Evolutionary conservation across 2,797 vertebrate genomes (phyloP), one percentile per base, ranked within the genome.

Genomic region (Xyrichtys novacula): DNA sequence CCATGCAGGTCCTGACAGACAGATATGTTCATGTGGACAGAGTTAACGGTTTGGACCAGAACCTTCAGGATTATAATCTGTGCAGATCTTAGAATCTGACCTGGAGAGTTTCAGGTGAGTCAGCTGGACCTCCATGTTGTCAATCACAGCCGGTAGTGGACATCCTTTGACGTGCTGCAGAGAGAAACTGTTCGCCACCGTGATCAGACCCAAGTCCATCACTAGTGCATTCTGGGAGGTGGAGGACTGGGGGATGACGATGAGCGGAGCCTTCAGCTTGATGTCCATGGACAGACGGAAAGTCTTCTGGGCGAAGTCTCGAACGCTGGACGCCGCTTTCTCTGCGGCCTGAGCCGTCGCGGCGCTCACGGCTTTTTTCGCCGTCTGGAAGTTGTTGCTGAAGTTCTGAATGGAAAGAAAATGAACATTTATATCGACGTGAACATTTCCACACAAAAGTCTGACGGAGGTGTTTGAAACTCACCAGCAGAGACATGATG

Each of bases 341-440:
- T 97, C 97, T 0, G 98, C 97, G 1, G 97, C 98, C 65, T 98
- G 96, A 20, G 88, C 95, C 0, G 97, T 98, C 0, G 97, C 97
- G 0, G 92, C 87, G 23, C 94, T 96, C 83, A 99, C 65, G 2
- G 95, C 95, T 52, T 94, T 95, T 85, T 96, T 97, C 14, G 96
- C 96, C 0, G 83, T 84, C 81, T 99, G 91, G 80, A 92, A 92
- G 79, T 91, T 85, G 65, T 92, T 85, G 61, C 62, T 71, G 31
- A 92, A 91, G 26, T 83, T 89, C 90, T 92, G 76, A 31, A 48
- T 0, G 8, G 19, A 52, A 42, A 31, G 2, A 64, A 11, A 48
- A 46, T 2, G 55, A 53, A n/a, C n/a, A n/a, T n/a, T n/a, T n/a
- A n/a, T n/a, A n/a, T n/a, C n/a, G n/a, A n/a, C n/a, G n/a, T n/a